These are phyloP conservation scores for Cheiracanthium punctorium DNA, from an alignment of 2,888 invertebrate genomes.

Conservation along the genomic window DNA sequence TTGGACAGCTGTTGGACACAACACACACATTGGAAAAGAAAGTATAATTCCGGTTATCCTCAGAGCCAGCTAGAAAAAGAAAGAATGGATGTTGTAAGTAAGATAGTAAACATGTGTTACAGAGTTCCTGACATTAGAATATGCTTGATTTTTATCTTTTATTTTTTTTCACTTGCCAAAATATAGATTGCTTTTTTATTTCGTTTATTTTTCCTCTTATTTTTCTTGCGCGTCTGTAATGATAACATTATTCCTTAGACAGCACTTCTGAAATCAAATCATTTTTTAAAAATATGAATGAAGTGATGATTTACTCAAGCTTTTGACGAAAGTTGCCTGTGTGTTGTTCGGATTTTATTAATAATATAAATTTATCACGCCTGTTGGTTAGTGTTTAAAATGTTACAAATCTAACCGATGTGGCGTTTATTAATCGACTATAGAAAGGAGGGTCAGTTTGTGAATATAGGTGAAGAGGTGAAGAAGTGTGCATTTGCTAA, in stretches of 20 bases:
- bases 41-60: slow-evolving; percentile 9
- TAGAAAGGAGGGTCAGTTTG: too few species aligned
- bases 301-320: too few species aligned
- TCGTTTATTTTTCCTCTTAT: not conserved
- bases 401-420: too few species aligned
- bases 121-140: slow-evolving; percentile 3
- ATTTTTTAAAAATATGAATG: too few species aligned
- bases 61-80: not conserved
- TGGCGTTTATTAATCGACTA: too few species aligned
- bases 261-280: too few species aligned
- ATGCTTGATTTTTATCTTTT: not conserved
- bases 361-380: too few species aligned
- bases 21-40: not conserved
- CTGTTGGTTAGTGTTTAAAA: too few species aligned
- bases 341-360: too few species aligned
- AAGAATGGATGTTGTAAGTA: not conserved
- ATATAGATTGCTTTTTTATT: slow-evolving; percentile 8
- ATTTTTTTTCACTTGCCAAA: not conserved
- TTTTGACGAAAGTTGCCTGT: too few species aligned
- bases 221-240: not conserved
- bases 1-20: slow-evolving; percentile 21
- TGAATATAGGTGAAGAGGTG: too few species aligned
- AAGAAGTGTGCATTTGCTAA: too few species aligned
- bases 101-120: slow-evolving; percentile 15
- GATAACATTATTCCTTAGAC: not conserved